Percentiles rank a stretch among this genome's conserved stretches.
These are phyloP conservation scores for Ferdinandea cuprea DNA, from an alignment of 2,888 invertebrate genomes.

Conservation along the genomic window DNA sequence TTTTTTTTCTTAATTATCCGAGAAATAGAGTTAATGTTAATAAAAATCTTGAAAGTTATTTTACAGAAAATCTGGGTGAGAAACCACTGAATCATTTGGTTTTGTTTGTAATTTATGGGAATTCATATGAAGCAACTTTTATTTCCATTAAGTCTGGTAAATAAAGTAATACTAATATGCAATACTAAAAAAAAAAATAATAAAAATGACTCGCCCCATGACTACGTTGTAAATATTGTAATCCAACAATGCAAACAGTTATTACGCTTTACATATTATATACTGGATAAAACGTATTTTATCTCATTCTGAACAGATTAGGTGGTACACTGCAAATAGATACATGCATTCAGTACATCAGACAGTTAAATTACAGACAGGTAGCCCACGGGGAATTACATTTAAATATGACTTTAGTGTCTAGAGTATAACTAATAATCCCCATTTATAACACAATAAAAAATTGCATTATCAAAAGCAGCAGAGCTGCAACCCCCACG, in stretches of 20 bases:
- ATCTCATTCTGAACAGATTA: constrained; percentile 10
- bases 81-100: background rate
- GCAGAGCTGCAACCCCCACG: too few relatives aligned
- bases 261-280: background rate
- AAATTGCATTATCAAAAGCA: too few relatives aligned
- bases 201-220: too few relatives aligned
- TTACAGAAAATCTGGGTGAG: too few relatives aligned
- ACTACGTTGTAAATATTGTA: too few relatives aligned
- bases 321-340: background rate
- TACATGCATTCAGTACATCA: too few relatives aligned
- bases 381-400: constrained; percentile 24
- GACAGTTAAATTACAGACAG: constrained; percentile 7
- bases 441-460: too few relatives aligned
- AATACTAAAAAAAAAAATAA: too few relatives aligned
- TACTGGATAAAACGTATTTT: constrained; percentile 30
- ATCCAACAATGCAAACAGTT: too few relatives aligned
- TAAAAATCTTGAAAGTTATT: too few relatives aligned
- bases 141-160: background rate
- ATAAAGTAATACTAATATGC: too few relatives aligned
- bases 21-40: background rate
- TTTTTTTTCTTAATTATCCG: background rate
- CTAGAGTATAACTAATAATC: too few relatives aligned
- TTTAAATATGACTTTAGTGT: background rate
- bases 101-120: constrained; percentile 9
- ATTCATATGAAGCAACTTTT: background rate